Conservation (phyloP, 1,140 invertebrate genomes). For the Drosophila santomea region DNA sequence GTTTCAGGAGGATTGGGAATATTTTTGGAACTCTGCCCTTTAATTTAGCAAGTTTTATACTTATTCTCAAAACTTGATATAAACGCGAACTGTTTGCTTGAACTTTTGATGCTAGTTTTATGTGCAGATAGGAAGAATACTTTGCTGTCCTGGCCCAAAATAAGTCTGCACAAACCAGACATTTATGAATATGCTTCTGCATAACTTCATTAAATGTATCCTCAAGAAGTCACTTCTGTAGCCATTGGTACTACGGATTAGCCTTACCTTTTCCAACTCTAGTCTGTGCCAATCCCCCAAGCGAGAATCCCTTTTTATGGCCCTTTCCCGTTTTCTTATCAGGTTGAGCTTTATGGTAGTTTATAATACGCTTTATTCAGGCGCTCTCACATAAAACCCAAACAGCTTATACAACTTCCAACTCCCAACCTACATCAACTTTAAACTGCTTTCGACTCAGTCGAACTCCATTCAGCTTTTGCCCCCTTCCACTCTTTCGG, state of each 20-base stretch:
- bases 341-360: slow-evolving; percentile 65
- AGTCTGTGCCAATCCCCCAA: not conserved
- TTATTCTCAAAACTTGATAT: not conserved
- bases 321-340: slow-evolving; percentile 32
- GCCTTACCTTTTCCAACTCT: not conserved
- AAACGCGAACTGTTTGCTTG: not conserved
- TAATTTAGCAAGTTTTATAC: slow-evolving; percentile 19
- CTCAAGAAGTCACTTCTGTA: not conserved
- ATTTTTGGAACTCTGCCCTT: slow-evolving; percentile 1
- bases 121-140: too few species aligned
- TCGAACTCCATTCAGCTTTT: slow-evolving; percentile 26
- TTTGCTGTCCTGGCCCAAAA: too few species aligned
- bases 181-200: too few species aligned
- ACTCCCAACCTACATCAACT: slow-evolving; percentile 79
- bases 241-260: not conserved
- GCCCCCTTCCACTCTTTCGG: slow-evolving; percentile 10
- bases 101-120: too few species aligned
- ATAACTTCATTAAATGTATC: not conserved
- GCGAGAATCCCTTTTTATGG: slow-evolving; percentile 10
- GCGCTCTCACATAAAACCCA: slow-evolving; percentile 24
- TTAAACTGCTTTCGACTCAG: slow-evolving; percentile 57
- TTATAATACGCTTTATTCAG: slow-evolving; percentile 45
- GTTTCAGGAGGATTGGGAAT: not conserved
- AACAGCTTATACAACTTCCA: slow-evolving; percentile 71
- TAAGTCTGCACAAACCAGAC: too few species aligned